These are phyloP conservation scores for Drosophila mayaguana DNA, from an alignment of 2,888 invertebrate genomes.

Conservation along the genomic window DNA sequence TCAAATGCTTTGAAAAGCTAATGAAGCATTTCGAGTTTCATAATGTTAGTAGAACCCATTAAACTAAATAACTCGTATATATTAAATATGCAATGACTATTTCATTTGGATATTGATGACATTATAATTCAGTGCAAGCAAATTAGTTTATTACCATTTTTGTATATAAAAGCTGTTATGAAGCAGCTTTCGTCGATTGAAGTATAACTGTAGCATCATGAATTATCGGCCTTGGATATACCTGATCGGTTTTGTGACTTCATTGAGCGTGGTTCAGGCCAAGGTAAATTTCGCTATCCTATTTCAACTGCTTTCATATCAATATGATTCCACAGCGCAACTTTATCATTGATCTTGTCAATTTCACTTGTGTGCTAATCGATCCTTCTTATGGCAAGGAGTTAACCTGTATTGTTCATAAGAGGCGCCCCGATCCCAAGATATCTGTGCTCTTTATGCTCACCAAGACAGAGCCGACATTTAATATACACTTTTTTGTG, in stretches of 20 bases:
- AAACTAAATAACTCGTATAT: background rate
- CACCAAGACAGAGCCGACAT: conserved; percentile 1
- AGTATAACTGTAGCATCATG: conserved; percentile 6
- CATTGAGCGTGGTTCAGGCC: background rate
- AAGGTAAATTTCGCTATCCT: background rate
- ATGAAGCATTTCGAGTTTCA: background rate
- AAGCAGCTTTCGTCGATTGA: background rate
- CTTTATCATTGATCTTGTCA: conserved; percentile 9
- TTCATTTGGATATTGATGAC: background rate
- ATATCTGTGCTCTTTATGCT: conserved; percentile 25
- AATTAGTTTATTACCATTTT: background rate
- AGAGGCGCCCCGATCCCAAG: background rate
- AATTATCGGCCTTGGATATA: background rate
- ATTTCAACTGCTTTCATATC: background rate
- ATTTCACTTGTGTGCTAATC: conserved; percentile 10
- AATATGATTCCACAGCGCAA: conserved; percentile 2
- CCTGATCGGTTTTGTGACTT: background rate
- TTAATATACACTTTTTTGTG: conserved; percentile 23
- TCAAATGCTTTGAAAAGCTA: background rate
- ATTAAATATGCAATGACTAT: conserved; percentile 53
- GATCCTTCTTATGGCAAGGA: background rate
- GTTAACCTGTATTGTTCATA: conserved; percentile 19
- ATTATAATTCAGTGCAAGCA: conserved; percentile 1
- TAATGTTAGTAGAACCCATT: background rate
- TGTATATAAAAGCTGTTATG: conserved; percentile 4